phyloP scores from a whole-genome alignment of 2,888 invertebrate species.

The Phengaris arion region DNA sequence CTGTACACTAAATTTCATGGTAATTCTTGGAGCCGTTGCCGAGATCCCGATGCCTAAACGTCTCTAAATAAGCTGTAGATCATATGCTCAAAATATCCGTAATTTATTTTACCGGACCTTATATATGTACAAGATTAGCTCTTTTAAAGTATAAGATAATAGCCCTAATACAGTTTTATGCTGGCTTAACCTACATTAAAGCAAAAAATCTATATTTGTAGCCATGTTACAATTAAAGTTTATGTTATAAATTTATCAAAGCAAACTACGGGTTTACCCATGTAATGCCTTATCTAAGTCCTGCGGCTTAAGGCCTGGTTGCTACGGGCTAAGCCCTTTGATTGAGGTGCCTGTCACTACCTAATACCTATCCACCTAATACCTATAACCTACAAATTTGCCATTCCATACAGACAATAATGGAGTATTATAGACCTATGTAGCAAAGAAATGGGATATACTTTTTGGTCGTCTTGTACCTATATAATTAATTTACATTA shows the following conservation, averaged over 20 bases:
- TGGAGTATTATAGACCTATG: background rate
- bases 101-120: no score
- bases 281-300: constrained; percentile 14
- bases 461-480: background rate
- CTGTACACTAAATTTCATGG: no score
- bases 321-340: constrained; percentile 15
- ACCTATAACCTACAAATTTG: background rate
- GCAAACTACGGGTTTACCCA: constrained; percentile 3
- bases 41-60: no score
- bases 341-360: constrained; percentile 21
- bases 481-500: no score
- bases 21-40: no score
- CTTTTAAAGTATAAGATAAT: no score
- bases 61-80: no score
- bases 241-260: constrained; percentile 19
- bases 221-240: background rate
- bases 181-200: no score
- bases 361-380: background rate
- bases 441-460: background rate
- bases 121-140: no score
- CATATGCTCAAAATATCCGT: no score
- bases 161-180: no score
- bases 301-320: constrained; percentile 7
- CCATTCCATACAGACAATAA: background rate
- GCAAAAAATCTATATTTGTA: no score